Base-by-base conservation (phyloP, 2,797 vertebrate genomes). In the Glyptemys insculpta region DNA sequence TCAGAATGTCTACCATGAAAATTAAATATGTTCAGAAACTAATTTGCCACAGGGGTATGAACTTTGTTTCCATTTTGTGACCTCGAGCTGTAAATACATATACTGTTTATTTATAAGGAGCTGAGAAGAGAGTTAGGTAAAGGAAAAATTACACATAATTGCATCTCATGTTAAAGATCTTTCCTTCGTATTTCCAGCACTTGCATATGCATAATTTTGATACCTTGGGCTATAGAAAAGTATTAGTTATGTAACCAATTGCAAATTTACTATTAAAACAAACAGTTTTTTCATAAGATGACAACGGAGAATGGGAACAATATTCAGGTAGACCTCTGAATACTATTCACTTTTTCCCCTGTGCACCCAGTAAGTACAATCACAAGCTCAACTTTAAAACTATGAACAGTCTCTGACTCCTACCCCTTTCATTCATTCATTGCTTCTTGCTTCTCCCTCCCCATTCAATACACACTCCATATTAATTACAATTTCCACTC, bases 281-380 rank as follows among this genome's bases (percentile, higher is more conserved):
- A 62, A 18, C 8, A 65, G 15, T 16, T 65, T 65, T 65, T 34
- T 16, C 59, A n/a, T 65, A 65, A n/a, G 31, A n/a, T 65, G 27
- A 29, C 56, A 65, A 53, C 81, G 82, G 41, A 14, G 8, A 54
- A 82, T 0, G 4, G 49, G 37, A 4, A 27, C 1, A 4, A 5
- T 50, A 52, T 12, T 86, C 74, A 44, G 79, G 84, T 50, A 88
- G 74, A 34, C 4, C 3, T 76, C 87, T 86, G 79, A 9, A 34
- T 0, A 76, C 11, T 12, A 62, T 34, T 29, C 2, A 54, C 34
- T 1, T 3, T 74, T 79, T 19, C 4, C 54, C 23, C 44, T 12
- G 8, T 1, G 11, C 1, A 37, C 3, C 0, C 0, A 89, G 59
- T 3, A 86, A 92, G 44, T 0, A 6, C 23, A 79, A 41, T 31